Base-by-base conservation (phyloP, 2,113 vertebrate species). In the Morone saxatilis region DNA sequence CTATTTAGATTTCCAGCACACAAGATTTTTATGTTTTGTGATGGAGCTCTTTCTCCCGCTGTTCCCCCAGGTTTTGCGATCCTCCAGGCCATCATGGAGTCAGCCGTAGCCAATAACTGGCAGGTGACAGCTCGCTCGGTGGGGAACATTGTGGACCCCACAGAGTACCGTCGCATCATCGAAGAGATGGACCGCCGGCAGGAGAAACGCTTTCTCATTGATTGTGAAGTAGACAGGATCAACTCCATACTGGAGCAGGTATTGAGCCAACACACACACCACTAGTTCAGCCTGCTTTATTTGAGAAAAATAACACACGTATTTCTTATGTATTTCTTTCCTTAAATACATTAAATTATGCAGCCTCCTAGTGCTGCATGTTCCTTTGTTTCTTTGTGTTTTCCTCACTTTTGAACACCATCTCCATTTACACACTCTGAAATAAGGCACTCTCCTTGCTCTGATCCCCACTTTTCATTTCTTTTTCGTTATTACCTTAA, bases 111-210 rank as follows among this genome's bases (percentile, higher is more conserved):
- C 92, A 99, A 98, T 92, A 98, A 98, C 94, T 99, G 98, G 98
- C 98, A 99, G 94, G 98, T 99, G 94, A 99, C 98, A 19, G 98
- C 98, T 57, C 96, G 97, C 83, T 99, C 98, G 6, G 98, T 99
- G 87, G 98, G 98, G 91, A 99, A 93, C 91, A 97, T 99, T 72
- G 96, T 96, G 84, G 97, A 99, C 60, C 94, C 98, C 72, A 95
- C 96, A 60, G 98, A 99, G 94, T 99, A 97, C 92, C 95, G 96
- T 87, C 96, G 97, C 88, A 98, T 99, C 94, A 97, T 99, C 65
- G 97, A 99, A 91, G 98, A 99, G 94, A 99, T 99, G 98, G 98
- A 99, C 94, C 97, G 97, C 57, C 94, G 98, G 59, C 97, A 99
- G 91, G 98, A 99, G 92, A 99, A 99, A 80, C 96, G 97, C 91